phyloP scores from a whole-genome alignment of 2,888 invertebrate genomes.

The Melieria crassipennis region DNA sequence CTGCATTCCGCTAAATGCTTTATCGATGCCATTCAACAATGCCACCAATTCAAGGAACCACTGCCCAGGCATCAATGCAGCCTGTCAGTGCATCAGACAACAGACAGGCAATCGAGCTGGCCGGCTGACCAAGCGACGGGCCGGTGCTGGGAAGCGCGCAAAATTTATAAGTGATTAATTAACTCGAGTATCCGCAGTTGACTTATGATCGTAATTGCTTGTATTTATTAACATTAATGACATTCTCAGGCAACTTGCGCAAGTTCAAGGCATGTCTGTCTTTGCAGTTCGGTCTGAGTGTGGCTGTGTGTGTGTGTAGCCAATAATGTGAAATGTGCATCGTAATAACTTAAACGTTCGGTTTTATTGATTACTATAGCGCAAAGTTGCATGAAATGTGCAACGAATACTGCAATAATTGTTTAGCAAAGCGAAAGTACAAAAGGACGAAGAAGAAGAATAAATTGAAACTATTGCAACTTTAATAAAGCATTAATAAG shows the following conservation, averaged over 20 bases:
- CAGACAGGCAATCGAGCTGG: not conserved
- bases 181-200: constrained; percentile 32
- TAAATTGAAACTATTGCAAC: too few relatives aligned
- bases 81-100: not conserved
- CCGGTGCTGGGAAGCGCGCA: not conserved
- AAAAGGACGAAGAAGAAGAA: too few relatives aligned
- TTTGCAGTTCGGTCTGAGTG: not conserved
- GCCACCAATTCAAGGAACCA: constrained; percentile 15
- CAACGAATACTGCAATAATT: too few relatives aligned
- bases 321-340: not conserved
- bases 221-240: constrained; percentile 29
- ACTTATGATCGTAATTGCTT: constrained; percentile 32
- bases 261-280: not conserved
- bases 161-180: constrained; percentile 27
- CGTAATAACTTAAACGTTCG: constrained; percentile 18
- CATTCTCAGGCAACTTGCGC: not conserved
- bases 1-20: constrained; percentile 15
- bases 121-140: not conserved
- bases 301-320: not conserved
- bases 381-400: too few relatives aligned
- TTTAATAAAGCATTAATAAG: too few relatives aligned
- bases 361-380: constrained; percentile 20
- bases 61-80: constrained; percentile 9
- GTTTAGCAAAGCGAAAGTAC: too few relatives aligned
- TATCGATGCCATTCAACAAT: constrained; percentile 19